These are phyloP conservation scores for Ditylenchus weischeri DNA, from an alignment of 2,888 invertebrate species.

Conservation along the genomic window DNA sequence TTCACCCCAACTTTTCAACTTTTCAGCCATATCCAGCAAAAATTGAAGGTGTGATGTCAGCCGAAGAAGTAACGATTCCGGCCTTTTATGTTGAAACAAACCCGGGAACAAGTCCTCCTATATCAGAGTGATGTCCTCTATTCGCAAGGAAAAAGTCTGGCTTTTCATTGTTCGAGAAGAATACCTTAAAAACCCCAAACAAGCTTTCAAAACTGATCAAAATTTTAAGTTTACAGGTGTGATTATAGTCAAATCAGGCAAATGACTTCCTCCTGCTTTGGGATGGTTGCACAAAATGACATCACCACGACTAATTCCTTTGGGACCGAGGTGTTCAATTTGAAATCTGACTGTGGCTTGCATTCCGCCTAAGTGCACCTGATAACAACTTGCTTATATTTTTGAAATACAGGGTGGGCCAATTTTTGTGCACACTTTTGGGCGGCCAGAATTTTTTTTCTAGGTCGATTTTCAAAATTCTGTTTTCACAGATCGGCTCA, in stretches of 20 bases:
- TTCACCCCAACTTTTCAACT: no score
- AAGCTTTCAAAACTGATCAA: not conserved
- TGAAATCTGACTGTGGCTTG: conserved; percentile 80
- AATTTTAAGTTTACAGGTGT: conserved; percentile 72
- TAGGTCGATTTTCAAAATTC: no score
- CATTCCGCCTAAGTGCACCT: conserved; percentile 77
- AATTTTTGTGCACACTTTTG: no score
- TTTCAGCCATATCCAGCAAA: no score
- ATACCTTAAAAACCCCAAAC: conserved; percentile 59
- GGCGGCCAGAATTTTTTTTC: no score
- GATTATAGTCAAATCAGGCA: conserved; percentile 95
- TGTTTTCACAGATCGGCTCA: no score
- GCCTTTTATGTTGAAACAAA: conserved; percentile 61
- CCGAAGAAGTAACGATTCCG: no score
- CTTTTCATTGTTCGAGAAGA: conserved; percentile 62
- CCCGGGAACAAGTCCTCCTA: conserved; percentile 68
- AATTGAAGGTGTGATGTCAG: no score
- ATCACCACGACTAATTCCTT: conserved; percentile 76
- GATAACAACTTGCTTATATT: not conserved
- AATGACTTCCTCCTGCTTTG: conserved; percentile 90
- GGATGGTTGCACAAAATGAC: conserved; percentile 94
- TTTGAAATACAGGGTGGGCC: no score
- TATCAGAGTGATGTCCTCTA: conserved; percentile 96
- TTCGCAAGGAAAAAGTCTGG: conserved; percentile 97
- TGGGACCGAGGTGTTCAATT: conserved; percentile 57